Base-by-base conservation (phyloP, 2,888 invertebrate genomes). In the Andricus quercusramuli region DNA sequence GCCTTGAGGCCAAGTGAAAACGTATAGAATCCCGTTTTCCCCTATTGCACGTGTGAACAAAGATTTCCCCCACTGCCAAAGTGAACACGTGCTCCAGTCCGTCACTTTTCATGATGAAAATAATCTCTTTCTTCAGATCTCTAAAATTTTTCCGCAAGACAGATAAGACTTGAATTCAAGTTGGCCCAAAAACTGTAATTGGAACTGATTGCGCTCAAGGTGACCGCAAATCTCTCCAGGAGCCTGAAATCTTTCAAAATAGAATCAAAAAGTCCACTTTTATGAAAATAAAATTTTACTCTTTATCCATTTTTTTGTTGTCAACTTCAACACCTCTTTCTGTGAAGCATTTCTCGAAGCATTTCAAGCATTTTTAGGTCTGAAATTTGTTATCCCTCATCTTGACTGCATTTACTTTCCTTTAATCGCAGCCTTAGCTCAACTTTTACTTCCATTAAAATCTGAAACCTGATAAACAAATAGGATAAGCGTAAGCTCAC, bases 1-100 rank as follows among this genome's bases (percentile, higher is more conserved):
- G 51, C 29, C 51, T 51, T 70, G 70, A 51, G 70, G 51, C 70
- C 51, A 70, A 70, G 51, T 70, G 70, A 70, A 70, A 70, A 70
- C 70, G 51, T 29, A 70, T 5, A 70, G 47, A 70, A 51, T 51
- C 51, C 51, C 44, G 47, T 44, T 68, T 68, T 68, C 44, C 32
- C 51, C 51, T 51, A 25, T 70, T 70, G 17, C 70, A 70, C 47
- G 51, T 70, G 70, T 51, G 47, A 47, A 51, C 70, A 25, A 47
- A 59, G 59, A 59, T 59, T n/a, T 51, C 17, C 44, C 29, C 51
- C 68, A 70, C 44, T 70, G 9, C 37, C 20, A 4, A 29, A 37
- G 66, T 59, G 20, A 32, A 66, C 66, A 66, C 66, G 66, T 66
- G 66, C n/a, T 66, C n/a, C 2, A 66, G n/a, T n/a, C n/a, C 20